Evolutionary conservation across 2,113 vertebrate genomes (phyloP).

Genomic region (Murina feae): DNA sequence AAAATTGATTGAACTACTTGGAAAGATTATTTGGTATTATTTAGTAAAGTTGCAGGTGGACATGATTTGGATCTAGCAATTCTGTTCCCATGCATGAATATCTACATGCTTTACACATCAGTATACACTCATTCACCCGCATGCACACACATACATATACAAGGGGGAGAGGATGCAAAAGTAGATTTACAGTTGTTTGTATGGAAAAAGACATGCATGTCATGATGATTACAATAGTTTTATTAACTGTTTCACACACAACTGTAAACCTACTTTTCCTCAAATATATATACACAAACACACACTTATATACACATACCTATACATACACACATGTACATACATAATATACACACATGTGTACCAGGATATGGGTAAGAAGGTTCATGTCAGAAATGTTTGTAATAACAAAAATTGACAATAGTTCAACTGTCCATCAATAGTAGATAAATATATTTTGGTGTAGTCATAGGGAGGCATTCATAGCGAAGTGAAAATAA

Average conservation of each 20-base stretch:
- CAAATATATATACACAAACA: no score
- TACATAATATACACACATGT: not conserved
- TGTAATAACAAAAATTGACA: not conserved
- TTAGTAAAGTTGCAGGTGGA: not conserved
- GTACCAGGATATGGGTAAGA: not conserved
- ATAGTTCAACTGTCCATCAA: not conserved
- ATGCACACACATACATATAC: not conserved
- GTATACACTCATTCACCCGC: not conserved
- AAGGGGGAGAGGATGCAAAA: no score
- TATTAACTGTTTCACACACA: no score
- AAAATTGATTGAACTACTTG: not conserved
- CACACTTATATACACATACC: no score
- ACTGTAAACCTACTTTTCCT: no score
- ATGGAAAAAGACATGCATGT: no score
- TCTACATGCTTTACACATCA: not conserved
- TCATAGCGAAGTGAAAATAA: not conserved
- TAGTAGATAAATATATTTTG: not conserved
- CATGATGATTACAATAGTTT: no score
- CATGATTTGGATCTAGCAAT: not conserved
- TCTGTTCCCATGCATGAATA: not conserved
- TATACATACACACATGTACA: not conserved
- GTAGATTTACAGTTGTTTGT: no score
- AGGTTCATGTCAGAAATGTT: not conserved
- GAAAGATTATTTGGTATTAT: not conserved
- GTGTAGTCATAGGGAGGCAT: not conserved